Percentiles rank a stretch among this genome's conserved stretches.
These are phyloP conservation scores for Agonopterix alstromeriana DNA, from an alignment of 2,888 invertebrate genomes.

Conservation along the genomic window DNA sequence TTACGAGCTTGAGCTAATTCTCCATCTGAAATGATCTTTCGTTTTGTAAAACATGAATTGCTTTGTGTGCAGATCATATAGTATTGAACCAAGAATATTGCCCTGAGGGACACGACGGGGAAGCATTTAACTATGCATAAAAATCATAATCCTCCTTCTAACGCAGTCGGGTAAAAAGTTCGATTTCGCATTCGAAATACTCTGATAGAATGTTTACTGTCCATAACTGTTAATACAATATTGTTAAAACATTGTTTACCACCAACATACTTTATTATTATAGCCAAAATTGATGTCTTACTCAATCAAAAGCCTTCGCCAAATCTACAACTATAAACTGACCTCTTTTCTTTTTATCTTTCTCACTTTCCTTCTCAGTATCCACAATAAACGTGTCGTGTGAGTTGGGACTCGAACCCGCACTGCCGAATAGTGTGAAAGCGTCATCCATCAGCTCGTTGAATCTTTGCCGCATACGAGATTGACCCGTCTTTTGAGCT, in stretches of 20 bases:
- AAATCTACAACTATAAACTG: constrained; percentile 1
- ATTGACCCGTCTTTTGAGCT: constrained; percentile 55
- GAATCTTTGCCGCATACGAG: constrained; percentile 83
- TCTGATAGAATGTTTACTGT: too few relatives aligned
- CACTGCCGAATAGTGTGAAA: constrained; percentile 84
- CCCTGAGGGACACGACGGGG: constrained; percentile 1
- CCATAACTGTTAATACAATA: too few relatives aligned
- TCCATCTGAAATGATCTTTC: constrained; percentile 9
- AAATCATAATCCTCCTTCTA: too few relatives aligned
- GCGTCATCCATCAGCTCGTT: constrained; percentile 88
- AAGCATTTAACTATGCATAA: too few relatives aligned
- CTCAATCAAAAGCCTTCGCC: constrained; percentile 1
- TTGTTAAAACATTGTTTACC: too few relatives aligned
- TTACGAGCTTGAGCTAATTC: constrained; percentile 58
- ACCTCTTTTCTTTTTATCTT: constrained; percentile 25
- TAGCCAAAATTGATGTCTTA: background rate
- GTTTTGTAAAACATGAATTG: background rate
- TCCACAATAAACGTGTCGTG: constrained; percentile 47
- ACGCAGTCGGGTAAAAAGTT: too few relatives aligned
- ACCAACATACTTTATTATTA: too few relatives aligned
- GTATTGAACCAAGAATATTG: background rate
- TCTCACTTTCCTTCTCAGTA: constrained; percentile 23
- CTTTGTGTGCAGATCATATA: background rate
- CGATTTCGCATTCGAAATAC: too few relatives aligned
- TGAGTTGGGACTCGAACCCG: constrained; percentile 71